Evolutionary conservation across 1,140 invertebrate species (phyloP).

Genomic region (Hestina assimilis): DNA sequence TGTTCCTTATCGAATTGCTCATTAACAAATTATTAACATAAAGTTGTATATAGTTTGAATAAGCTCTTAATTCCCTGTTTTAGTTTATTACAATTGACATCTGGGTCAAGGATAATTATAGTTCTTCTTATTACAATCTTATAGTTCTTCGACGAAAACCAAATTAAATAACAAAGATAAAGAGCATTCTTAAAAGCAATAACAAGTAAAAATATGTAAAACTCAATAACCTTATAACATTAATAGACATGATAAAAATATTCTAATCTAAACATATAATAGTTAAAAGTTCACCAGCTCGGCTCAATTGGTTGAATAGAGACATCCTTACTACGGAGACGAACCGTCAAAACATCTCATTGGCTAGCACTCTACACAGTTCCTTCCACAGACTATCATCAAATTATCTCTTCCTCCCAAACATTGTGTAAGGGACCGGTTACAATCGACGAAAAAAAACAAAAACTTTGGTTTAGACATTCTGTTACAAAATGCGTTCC

Average conservation of each 20-base stretch:
- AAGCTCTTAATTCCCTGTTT: neutral
- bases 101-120: too few species aligned
- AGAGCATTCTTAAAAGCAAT: too few species aligned
- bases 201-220: too few species aligned
- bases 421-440: slow-evolving; percentile 34
- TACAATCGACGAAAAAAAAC: slow-evolving; percentile 12
- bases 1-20: neutral
- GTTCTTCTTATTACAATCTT: too few species aligned
- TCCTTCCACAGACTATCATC: slow-evolving; percentile 52
- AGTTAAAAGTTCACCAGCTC: slow-evolving; percentile 15
- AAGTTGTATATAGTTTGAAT: neutral
- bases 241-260: slow-evolving; percentile 1
- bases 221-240: too few species aligned
- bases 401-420: slow-evolving; percentile 65
- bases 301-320: slow-evolving; percentile 52
- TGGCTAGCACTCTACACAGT: slow-evolving; percentile 38
- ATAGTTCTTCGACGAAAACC: too few species aligned
- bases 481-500: too few species aligned
- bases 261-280: slow-evolving; percentile 16
- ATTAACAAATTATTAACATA: neutral
- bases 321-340: slow-evolving; percentile 47
- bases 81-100: too few species aligned
- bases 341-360: slow-evolving; percentile 58
- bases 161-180: too few species aligned
- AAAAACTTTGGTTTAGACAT: too few species aligned